Evolutionary conservation across 2,113 vertebrate species (phyloP), one percentile per base, ranked within the genome.

Genomic region (Embiotoca jacksoni): DNA sequence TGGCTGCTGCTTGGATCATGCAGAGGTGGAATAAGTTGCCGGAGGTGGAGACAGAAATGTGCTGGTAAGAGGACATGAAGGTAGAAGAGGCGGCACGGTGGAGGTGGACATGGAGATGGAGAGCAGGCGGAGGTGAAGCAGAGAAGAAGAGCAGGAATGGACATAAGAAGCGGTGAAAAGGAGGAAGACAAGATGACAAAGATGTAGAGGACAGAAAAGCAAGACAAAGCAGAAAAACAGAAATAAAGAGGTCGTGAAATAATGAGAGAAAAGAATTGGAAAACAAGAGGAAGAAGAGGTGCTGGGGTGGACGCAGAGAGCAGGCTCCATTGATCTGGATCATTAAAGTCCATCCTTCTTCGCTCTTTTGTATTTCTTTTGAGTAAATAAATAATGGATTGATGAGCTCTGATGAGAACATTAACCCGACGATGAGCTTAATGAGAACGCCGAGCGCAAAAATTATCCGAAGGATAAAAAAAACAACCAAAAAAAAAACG

Each of bases 381-480:
- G 67, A 75, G 65, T 32, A 80, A 23, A 92, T 93, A 69, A 92
- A 92, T 93, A 89, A 93, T 92, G 73, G 71, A 92, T 86, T 75
- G 84, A 92, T 80, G 80, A 89, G 65, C 36, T 84, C 75, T 91
- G 87, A 90, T 87, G 85, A 78, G 78, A 84, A 84, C 82, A 82
- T 89, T 68, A 85, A 82, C 70, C 53, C 61, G 3, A 37, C 59
- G 77, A 81, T 71, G 79, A 61, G 50, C 68, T 64, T 90, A 89
- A 92, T 85, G 91, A 92, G 87, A 72, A 14, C 46, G 13, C 54
- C 33, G 59, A 89, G 23, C 23, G 23, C 23, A 23, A 23, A 23
- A 23, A 23, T 23, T 23, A 23, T 23, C 23, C 23, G 1, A 23
- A 23, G 23, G 23, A 23, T 23, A 81, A 74, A 72, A 61, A 81